phyloP scores from a whole-genome alignment of 2,113 vertebrate genomes.

The Numida meleagris region DNA sequence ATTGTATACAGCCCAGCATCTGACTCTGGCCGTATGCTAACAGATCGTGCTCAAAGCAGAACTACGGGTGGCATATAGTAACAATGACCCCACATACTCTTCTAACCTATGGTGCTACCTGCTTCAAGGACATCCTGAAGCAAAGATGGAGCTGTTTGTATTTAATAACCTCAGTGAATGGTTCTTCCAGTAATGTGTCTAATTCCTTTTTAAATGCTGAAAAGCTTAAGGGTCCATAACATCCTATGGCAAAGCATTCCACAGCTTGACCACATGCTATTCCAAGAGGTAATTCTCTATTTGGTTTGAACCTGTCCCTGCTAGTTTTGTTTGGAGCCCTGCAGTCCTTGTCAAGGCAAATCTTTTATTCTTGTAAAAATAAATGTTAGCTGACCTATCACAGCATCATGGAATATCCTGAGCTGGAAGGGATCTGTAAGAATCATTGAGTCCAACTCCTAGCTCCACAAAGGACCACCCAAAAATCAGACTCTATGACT shows the following conservation, averaged over 20 bases:
- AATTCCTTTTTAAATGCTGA: neutral
- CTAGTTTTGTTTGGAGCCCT: neutral
- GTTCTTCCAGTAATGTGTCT: neutral
- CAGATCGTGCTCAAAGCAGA: neutral
- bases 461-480: no score
- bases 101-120: neutral
- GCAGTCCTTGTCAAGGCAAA: neutral
- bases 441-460: no score
- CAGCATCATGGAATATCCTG: no score
- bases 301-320: neutral
- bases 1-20: neutral
- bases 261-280: neutral
- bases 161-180: neutral
- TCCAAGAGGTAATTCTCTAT: neutral
- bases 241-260: neutral
- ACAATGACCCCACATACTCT: neutral
- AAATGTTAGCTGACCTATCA: neutral
- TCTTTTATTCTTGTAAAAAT: neutral
- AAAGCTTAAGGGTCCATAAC: neutral
- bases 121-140: neutral
- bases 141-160: neutral
- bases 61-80: neutral
- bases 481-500: no score
- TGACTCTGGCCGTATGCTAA: neutral
- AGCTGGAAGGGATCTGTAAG: no score